These are phyloP conservation scores for Pseudomyrmex cubaensis DNA, from an alignment of 1,140 invertebrate genomes.

Conservation along the genomic window DNA sequence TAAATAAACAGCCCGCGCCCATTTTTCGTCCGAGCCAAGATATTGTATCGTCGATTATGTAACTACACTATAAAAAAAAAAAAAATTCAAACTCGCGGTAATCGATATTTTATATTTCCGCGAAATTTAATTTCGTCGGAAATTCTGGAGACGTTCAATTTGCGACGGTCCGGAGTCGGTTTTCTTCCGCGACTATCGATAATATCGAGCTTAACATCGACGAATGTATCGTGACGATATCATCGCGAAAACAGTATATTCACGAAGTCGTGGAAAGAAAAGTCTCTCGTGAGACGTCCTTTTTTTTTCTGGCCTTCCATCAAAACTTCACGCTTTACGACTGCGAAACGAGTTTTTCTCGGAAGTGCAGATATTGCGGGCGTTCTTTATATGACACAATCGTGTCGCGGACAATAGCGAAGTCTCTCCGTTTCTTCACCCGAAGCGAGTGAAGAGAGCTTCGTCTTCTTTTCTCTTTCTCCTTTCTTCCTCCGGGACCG, in stretches of 20 bases:
- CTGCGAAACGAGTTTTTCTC: constrained; percentile 56
- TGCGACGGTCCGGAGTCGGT: neutral
- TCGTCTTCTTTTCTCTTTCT: neutral
- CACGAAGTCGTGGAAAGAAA: constrained; percentile 5
- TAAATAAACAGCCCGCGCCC: too few species aligned
- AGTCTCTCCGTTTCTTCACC: constrained; percentile 27
- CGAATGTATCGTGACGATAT: constrained; percentile 39
- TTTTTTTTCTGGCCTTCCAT: constrained; percentile 36
- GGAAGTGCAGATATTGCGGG: constrained; percentile 49
- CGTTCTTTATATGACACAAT: constrained; percentile 58
- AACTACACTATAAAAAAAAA: neutral
- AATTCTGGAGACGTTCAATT: constrained; percentile 9
- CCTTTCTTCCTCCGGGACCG: neutral
- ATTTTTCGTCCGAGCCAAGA: too few species aligned
- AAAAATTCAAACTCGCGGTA: neutral
- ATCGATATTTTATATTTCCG: constrained; percentile 22
- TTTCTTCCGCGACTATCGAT: constrained; percentile 15
- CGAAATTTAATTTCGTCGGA: constrained; percentile 8
- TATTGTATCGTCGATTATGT: neutral
- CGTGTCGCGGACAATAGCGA: constrained; percentile 41
- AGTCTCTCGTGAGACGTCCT: neutral
- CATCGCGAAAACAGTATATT: constrained; percentile 28
- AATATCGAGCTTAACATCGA: constrained; percentile 45
- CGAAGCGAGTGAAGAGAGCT: neutral
- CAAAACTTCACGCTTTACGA: constrained; percentile 56